Evolutionary conservation across 2,113 vertebrate species (phyloP).

Genomic region (Hepsetus odoe): DNA sequence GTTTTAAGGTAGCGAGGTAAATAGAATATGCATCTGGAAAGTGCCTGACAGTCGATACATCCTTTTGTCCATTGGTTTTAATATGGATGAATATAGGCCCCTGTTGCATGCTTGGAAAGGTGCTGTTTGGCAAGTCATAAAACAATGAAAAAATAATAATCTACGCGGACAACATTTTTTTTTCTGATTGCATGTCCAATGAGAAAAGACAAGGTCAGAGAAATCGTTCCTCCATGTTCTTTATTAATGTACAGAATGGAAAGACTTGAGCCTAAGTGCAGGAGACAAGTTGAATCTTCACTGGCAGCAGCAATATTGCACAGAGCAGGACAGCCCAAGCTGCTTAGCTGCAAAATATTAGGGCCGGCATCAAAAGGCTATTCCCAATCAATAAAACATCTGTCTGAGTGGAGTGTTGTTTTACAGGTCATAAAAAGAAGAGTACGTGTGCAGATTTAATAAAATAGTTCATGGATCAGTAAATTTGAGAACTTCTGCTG

Average conservation of each 20-base stretch:
- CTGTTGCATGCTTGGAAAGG: neutral
- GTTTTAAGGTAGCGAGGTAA: neutral
- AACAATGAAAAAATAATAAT: neutral
- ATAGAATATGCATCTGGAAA: neutral
- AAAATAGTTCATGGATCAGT: no score
- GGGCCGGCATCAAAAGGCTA: neutral
- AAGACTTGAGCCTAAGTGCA: conserved; percentile 1
- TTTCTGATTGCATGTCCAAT: neutral
- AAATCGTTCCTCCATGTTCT: neutral
- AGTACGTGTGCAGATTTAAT: no score
- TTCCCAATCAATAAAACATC: conserved; percentile 17
- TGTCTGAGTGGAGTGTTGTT: neutral
- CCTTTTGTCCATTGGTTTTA: neutral
- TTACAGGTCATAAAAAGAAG: neutral
- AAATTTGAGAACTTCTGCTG: no score
- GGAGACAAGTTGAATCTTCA: neutral
- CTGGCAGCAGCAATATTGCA: neutral
- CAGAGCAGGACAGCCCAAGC: neutral
- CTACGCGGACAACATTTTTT: neutral
- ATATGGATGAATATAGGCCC: neutral
- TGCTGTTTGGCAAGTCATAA: neutral
- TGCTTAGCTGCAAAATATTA: conserved; percentile 28
- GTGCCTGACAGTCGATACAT: neutral
- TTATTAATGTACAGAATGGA: neutral
- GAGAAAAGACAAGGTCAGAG: neutral